phyloP scores from a whole-genome alignment of 2,113 vertebrate species.

The human (Homo sapiens) region DNA sequence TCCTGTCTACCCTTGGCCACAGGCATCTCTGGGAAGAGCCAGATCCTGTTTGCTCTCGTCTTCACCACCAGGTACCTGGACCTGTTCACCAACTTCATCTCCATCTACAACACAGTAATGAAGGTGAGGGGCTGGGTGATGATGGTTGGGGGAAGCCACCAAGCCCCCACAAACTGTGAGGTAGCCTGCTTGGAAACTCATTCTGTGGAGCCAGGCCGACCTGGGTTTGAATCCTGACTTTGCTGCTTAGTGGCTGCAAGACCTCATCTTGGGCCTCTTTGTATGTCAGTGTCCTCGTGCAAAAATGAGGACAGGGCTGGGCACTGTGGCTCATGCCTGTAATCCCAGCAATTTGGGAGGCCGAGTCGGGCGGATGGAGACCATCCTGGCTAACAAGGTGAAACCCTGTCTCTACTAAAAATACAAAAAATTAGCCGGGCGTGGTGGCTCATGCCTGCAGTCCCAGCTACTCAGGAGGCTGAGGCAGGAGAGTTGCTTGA shows the following conservation, averaged over 20 bases:
- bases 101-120: slow-evolving; percentile 89
- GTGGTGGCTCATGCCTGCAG: too few species aligned
- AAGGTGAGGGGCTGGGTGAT: slow-evolving; percentile 82
- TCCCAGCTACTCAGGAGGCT: too few species aligned
- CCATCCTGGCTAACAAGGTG: too few species aligned
- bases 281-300: background rate
- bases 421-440: too few species aligned
- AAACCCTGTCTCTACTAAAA: too few species aligned
- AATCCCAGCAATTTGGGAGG: too few species aligned
- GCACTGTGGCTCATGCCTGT: too few species aligned
- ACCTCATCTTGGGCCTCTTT: background rate
- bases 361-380: too few species aligned
- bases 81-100: slow-evolving; percentile 88
- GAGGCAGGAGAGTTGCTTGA: too few species aligned
- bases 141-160: background rate
- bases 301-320: background rate
- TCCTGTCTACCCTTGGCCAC: background rate
- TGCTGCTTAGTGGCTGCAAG: background rate
- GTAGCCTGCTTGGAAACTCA: background rate
- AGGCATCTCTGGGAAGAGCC: slow-evolving; percentile 91
- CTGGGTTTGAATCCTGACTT: background rate
- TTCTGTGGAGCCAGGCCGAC: background rate
- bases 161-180: too few species aligned
- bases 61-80: slow-evolving; percentile 90
- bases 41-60: slow-evolving; percentile 87